Evolutionary conservation across 2,113 vertebrate species (phyloP).

Genomic region (Mastomys coucha): DNA sequence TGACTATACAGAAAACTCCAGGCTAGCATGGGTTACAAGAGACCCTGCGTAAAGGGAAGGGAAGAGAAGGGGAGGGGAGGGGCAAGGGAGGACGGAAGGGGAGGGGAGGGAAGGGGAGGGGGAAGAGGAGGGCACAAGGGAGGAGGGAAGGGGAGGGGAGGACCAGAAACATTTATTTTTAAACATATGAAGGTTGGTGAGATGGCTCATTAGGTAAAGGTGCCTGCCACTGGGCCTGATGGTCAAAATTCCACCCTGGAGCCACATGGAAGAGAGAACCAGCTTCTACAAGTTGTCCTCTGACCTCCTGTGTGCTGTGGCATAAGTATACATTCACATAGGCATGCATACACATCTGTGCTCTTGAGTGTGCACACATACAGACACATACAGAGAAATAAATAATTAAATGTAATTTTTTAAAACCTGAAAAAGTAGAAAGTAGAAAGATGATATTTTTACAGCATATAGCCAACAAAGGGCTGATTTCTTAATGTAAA

Average conservation of each 20-base stretch:
- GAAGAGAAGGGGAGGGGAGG: no score
- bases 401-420: background rate
- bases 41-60: background rate
- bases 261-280: background rate
- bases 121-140: no score
- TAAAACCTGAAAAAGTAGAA: background rate
- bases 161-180: background rate
- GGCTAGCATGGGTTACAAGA: background rate
- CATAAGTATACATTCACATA: background rate
- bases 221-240: background rate
- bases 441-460: background rate
- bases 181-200: background rate
- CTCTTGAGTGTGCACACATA: background rate
- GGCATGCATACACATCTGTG: background rate
- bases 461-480: background rate
- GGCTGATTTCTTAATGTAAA: background rate
- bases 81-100: no score
- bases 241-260: background rate
- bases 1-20: background rate
- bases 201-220: background rate
- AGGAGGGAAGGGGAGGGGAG: background rate
- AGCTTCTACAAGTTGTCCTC: background rate
- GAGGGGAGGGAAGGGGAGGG: background rate
- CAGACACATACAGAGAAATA: background rate
- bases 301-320: background rate